phyloP scores from a whole-genome alignment of 2,797 vertebrate genomes.

The Enteromius thamalakanensis region DNA sequence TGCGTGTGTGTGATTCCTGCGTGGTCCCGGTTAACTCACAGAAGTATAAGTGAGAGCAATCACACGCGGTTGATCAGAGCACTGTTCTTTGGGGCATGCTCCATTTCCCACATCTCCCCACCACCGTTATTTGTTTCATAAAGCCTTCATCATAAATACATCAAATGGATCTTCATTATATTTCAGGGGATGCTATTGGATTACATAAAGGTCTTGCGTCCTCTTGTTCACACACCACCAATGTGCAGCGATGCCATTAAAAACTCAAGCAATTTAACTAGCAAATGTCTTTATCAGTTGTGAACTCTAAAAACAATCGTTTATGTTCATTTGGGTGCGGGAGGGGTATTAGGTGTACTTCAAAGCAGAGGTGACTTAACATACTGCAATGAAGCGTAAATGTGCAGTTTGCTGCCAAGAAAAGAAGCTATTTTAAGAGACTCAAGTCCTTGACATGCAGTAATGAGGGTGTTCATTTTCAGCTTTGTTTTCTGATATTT shows the following conservation, averaged over 20 bases:
- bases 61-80: conserved; percentile 46
- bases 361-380: conserved; percentile 14
- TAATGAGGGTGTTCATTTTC: not conserved
- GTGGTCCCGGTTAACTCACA: conserved; percentile 37
- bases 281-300: conserved; percentile 22
- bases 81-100: conserved; percentile 49
- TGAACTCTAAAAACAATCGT: conserved; percentile 20
- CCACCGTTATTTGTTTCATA: conserved; percentile 64
- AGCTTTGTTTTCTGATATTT: not conserved
- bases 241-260: conserved; percentile 37
- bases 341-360: not conserved
- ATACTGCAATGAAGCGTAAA: conserved; percentile 13
- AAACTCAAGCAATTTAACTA: conserved; percentile 36
- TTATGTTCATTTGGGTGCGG: not conserved
- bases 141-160: conserved; percentile 55
- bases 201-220: conserved; percentile 18
- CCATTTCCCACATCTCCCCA: conserved; percentile 48
- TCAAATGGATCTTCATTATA: conserved; percentile 48
- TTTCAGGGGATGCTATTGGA: conserved; percentile 37
- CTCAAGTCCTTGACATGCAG: conserved; percentile 11
- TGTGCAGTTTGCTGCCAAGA: conserved; percentile 13
- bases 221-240: conserved; percentile 28
- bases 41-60: conserved; percentile 56
- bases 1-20: conserved; percentile 43
- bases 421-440: conserved; percentile 5